Evolutionary conservation across 2,888 invertebrate species (phyloP).

Genomic region (Melanchra persicariae): DNA sequence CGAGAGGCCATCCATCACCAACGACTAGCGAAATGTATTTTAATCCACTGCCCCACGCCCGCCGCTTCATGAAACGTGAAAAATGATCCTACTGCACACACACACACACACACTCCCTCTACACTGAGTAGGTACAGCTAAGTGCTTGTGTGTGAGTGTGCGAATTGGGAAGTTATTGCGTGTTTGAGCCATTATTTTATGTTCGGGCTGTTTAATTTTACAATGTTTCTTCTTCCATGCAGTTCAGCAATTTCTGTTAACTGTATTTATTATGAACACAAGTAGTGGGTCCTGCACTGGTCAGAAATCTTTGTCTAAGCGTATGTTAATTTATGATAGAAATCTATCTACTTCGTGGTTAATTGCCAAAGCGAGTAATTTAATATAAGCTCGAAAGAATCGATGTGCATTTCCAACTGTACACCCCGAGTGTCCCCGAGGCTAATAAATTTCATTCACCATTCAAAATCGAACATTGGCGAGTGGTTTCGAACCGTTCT

Average conservation of each 20-base stretch:
- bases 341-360: neutral
- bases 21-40: slow-evolving; percentile 89
- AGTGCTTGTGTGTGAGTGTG: slow-evolving; percentile 51
- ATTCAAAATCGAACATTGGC: no score
- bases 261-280: neutral
- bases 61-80: slow-evolving; percentile 90
- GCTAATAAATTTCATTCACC: no score
- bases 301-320: neutral
- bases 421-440: no score
- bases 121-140: slow-evolving; percentile 36
- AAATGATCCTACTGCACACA: slow-evolving; percentile 84
- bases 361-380: neutral
- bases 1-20: slow-evolving; percentile 85
- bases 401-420: neutral
- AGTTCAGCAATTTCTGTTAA: neutral
- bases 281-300: neutral
- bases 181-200: slow-evolving; percentile 27
- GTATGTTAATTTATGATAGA: neutral
- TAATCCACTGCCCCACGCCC: slow-evolving; percentile 88
- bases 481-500: slow-evolving; percentile 33
- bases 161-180: slow-evolving; percentile 57
- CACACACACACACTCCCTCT: slow-evolving; percentile 59
- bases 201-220: slow-evolving; percentile 18
- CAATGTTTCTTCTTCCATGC: neutral
- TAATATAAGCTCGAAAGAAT: neutral